Conservation (phyloP, 37 sponge, comb jelly and placozoan genomes). For the Ephydatia muelleri region DNA sequence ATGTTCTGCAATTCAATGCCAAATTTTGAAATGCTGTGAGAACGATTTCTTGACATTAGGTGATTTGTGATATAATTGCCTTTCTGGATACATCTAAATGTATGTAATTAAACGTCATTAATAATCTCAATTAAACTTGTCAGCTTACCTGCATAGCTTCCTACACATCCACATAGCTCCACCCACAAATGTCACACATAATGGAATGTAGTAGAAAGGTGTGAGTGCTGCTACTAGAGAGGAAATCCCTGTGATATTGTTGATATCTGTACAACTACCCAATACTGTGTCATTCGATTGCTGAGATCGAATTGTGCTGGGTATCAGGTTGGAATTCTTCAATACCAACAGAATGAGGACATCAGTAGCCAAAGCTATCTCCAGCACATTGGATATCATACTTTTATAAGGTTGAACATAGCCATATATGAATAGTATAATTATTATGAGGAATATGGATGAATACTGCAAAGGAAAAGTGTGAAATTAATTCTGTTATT, state of each 20-base stretch:
- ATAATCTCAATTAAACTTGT: too few species aligned
- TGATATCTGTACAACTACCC: background rate
- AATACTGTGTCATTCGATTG: background rate
- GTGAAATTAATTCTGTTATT: background rate
- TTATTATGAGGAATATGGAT: conserved; percentile 15
- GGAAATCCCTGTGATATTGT: background rate
- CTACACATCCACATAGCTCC: background rate
- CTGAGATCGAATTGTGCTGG: background rate
- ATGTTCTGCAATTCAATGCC: too few species aligned
- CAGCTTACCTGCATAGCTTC: background rate
- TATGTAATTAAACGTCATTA: too few species aligned
- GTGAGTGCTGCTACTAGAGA: background rate
- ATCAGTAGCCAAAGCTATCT: conserved; percentile 23
- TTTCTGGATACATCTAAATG: too few species aligned
- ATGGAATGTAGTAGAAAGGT: background rate
- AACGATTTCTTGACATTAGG: too few species aligned
- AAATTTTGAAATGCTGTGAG: too few species aligned
- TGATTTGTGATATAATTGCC: too few species aligned
- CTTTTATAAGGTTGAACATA: conserved; percentile 7
- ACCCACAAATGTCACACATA: background rate
- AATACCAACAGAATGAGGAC: conserved; percentile 29
- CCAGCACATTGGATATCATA: conserved; percentile 30
- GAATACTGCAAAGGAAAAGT: conserved; percentile 39
- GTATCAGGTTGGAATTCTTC: background rate
- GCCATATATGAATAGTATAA: conserved; percentile 3